These are phyloP conservation scores for Sigmodon hispidus DNA, from an alignment of 2,113 vertebrate species.

Conservation along the genomic window DNA sequence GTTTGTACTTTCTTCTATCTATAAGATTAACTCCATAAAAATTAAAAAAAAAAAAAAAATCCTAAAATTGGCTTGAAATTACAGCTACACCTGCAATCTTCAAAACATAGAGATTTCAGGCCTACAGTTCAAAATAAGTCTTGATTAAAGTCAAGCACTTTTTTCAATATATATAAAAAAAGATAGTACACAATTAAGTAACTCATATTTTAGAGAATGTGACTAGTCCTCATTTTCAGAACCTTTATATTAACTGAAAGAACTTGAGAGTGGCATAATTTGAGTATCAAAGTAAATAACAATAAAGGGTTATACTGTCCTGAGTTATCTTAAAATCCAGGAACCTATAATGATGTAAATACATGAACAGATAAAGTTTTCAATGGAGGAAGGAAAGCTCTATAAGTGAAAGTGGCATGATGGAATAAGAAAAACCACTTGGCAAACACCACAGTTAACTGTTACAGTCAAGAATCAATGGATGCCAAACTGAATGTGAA, in stretches of 20 bases:
- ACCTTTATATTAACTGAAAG: slow-evolving; percentile 16
- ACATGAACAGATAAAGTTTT: neutral
- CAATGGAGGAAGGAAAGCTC: slow-evolving; percentile 35
- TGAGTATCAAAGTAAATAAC: slow-evolving; percentile 51
- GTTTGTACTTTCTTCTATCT: slow-evolving; percentile 59
- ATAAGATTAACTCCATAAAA: slow-evolving; percentile 61
- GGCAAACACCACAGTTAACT: slow-evolving; percentile 46
- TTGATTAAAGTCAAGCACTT: slow-evolving; percentile 56
- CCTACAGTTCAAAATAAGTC: neutral
- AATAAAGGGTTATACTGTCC: slow-evolving; percentile 39
- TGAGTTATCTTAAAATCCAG: slow-evolving; percentile 48
- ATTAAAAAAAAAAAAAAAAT: slow-evolving; percentile 51
- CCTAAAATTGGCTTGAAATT: slow-evolving; percentile 35
- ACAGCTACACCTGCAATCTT: slow-evolving; percentile 36
- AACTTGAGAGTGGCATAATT: slow-evolving; percentile 12
- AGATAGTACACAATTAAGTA: slow-evolving; percentile 57
- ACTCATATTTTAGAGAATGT: slow-evolving; percentile 51
- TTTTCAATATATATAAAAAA: neutral
- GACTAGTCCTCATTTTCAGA: slow-evolving; percentile 25
- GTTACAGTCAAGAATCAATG: slow-evolving; percentile 60
- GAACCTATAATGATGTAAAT: slow-evolving; percentile 32
- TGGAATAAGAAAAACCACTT: slow-evolving; percentile 62
- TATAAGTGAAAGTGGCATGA: slow-evolving; percentile 44
- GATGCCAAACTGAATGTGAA: slow-evolving; percentile 48
- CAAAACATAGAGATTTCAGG: slow-evolving; percentile 54